Evolutionary conservation across 1,140 invertebrate genomes (phyloP), one percentile per base, ranked within the genome.

Genomic region (Procambarus virginalis): DNA sequence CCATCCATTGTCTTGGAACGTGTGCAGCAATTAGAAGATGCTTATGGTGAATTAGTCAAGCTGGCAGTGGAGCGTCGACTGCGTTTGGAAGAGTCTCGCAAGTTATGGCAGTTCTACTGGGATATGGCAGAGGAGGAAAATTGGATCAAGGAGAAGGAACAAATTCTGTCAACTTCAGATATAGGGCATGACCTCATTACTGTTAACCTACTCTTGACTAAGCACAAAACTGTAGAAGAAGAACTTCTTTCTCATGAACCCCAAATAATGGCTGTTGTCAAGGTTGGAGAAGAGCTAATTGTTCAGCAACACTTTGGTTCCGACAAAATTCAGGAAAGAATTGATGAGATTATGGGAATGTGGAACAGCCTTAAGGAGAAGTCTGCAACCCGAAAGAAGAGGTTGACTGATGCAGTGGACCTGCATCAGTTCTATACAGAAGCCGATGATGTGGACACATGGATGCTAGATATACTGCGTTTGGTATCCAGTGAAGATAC

Each of bases 111-210:
- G 94, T 99, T 99, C 96, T 99, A 99, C 94, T 99, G 98, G 98
- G 99, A 99, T 93, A 99, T 99, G 96, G 98, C 98, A 55, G 99
- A 99, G 93, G 98, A 99, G 94, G 98, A 99, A 94, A 99, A 99
- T 94, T 99, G 98, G 98, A 99, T 99, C 93, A 99, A 99, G 94
- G 99, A 99, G 94, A 99, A 99, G 94, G 99, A 99, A 94, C 98
- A 99, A 94, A 99, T 99, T 92, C 97, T 99, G 49, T 99, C 97
- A 2, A 97, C 97, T 3, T 97, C 96, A 68, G 97, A 99, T 93
- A 98, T 99, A 93, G 99, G 99, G 55, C 98, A 99, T 93, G 99
- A 99, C 94, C 95, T 99, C 20, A 99, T 98, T 14, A 99, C 98
- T 22, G 98, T 98, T 92, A 96, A 98, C 94, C 94, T 99, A 76